These are phyloP conservation scores for Corythornis madagascariensis DNA, from an alignment of 2,113 vertebrate species.

Conservation along the genomic window DNA sequence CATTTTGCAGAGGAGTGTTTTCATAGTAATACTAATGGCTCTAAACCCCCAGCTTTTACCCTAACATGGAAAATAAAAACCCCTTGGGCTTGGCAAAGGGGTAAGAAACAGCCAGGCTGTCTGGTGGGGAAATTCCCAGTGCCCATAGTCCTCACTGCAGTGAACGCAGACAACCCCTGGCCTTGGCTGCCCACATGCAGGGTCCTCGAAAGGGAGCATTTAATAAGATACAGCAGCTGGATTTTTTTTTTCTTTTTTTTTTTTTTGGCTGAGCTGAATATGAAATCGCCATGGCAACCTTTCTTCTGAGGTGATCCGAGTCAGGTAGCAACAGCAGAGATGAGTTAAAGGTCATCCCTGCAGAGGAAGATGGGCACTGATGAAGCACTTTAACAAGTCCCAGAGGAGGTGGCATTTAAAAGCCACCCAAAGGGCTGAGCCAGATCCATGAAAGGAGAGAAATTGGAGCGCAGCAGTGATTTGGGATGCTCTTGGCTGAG, in stretches of 20 bases:
- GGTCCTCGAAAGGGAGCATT: constrained; percentile 67
- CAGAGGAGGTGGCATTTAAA: constrained; percentile 64
- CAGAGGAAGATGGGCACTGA: constrained; percentile 69
- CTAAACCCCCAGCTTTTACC: neutral
- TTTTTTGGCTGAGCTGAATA: constrained; percentile 50
- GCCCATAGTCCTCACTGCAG: neutral
- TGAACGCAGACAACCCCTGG: neutral
- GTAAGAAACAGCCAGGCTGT: neutral
- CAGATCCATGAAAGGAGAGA: neutral
- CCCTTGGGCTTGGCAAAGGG: neutral
- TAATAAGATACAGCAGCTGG: constrained; percentile 74
- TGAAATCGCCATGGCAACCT: constrained; percentile 80
- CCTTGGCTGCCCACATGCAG: neutral
- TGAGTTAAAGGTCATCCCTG: constrained; percentile 77
- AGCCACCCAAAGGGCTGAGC: constrained; percentile 13
- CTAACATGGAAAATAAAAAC: neutral
- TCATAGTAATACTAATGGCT: neutral
- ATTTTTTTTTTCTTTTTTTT: neutral
- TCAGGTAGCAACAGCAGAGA: constrained; percentile 74
- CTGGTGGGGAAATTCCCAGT: neutral
- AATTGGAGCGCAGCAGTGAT: neutral
- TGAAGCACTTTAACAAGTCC: constrained; percentile 76
- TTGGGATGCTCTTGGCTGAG: neutral
- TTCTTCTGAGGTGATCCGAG: constrained; percentile 74
- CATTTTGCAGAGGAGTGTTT: constrained; percentile 53